These are phyloP conservation scores for Calcarius lapponicus DNA, from an alignment of 2,797 vertebrate species.

Conservation along the genomic window DNA sequence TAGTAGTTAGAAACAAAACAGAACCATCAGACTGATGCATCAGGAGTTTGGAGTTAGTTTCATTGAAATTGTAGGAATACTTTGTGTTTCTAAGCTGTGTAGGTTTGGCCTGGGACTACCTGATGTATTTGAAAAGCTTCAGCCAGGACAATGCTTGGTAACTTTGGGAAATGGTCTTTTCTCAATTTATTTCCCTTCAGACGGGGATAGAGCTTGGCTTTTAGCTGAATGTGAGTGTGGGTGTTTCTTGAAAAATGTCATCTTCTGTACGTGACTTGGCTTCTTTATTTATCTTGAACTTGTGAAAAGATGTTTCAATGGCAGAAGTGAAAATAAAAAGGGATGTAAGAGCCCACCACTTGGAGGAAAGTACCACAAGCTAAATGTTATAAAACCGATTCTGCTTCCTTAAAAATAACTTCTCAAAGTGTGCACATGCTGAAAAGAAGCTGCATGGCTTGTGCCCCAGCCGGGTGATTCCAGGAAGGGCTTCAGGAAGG, in stretches of 20 bases:
- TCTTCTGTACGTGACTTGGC: background rate
- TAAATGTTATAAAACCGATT: background rate
- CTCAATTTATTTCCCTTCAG: background rate
- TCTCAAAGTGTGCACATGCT: background rate
- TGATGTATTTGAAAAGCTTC: background rate
- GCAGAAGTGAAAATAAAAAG: background rate
- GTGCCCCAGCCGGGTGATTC: background rate
- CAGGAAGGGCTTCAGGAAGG: background rate
- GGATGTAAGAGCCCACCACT: background rate
- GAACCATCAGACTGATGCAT: background rate
- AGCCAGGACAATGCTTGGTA: background rate
- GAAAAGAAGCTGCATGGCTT: background rate
- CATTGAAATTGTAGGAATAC: background rate
- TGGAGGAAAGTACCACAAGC: background rate
- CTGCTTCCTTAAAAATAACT: background rate
- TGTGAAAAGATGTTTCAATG: background rate
- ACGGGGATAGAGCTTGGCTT: background rate
- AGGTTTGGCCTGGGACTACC: background rate
- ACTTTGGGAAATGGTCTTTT: background rate
- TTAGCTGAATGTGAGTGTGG: background rate
- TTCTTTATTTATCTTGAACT: background rate
- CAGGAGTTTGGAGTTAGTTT: background rate
- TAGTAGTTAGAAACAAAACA: background rate
- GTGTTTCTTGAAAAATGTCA: background rate
- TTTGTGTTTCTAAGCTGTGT: background rate